Percentiles rank a stretch among this genome's conserved stretches.
phyloP scores from a whole-genome alignment of 2,797 vertebrate genomes.

The Rhinoraja longicauda region DNA sequence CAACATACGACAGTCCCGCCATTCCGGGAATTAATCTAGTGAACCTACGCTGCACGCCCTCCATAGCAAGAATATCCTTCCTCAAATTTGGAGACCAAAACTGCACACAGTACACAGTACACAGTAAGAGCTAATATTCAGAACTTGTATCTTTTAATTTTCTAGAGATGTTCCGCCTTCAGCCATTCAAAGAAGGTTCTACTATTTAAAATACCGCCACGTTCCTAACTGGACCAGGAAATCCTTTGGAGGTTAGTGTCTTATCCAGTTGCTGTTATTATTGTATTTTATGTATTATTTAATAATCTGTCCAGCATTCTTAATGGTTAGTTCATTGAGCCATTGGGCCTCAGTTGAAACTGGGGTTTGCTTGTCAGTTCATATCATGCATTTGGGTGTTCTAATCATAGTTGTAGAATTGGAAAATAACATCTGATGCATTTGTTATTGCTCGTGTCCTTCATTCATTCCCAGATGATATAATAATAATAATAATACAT shows the following conservation, averaged over 20 bases:
- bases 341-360: neutral
- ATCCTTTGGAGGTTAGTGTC: constrained; percentile 66
- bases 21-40: too few species aligned
- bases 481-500: too few species aligned
- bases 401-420: neutral
- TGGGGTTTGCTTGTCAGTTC: neutral
- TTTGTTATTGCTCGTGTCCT: neutral
- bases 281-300: neutral
- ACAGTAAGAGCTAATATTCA: neutral
- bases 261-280: neutral
- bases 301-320: neutral
- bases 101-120: too few species aligned
- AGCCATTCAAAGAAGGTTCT: constrained; percentile 61
- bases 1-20: too few species aligned
- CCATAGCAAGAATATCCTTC: too few species aligned
- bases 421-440: neutral
- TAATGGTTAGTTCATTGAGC: neutral
- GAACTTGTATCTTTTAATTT: constrained; percentile 19
- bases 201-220: constrained; percentile 60
- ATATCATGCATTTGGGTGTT: neutral
- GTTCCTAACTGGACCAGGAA: constrained; percentile 67
- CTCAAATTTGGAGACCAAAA: too few species aligned
- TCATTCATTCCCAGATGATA: neutral
- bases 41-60: too few species aligned
- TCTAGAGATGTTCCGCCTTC: constrained; percentile 60